phyloP scores from a whole-genome alignment of 1,140 invertebrate genomes.

The Aplysia californica region DNA sequence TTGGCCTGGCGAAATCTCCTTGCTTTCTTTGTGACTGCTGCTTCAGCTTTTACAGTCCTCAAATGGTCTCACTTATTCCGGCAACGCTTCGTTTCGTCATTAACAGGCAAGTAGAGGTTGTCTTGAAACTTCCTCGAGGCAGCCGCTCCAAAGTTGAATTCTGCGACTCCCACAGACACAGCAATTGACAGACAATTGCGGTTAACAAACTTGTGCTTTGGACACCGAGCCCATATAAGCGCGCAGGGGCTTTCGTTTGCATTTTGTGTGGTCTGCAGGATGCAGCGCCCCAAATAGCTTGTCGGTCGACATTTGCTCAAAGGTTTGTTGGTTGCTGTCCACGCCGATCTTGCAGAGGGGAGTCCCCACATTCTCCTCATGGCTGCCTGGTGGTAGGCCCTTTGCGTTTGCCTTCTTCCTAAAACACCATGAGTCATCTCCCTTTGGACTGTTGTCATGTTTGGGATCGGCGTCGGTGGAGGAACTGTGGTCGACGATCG shows the following conservation, averaged over 20 bases:
- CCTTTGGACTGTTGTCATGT: conserved; percentile 10
- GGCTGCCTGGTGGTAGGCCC: background rate
- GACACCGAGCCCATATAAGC: background rate
- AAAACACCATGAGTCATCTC: conserved; percentile 16
- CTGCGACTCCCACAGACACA: too few relatives aligned
- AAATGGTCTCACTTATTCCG: too few relatives aligned
- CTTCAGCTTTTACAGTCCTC: too few relatives aligned
- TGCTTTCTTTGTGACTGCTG: too few relatives aligned
- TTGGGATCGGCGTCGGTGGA: conserved; percentile 6
- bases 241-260: background rate
- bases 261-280: background rate
- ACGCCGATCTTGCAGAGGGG: background rate
- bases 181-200: background rate
- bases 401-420: background rate
- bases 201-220: background rate
- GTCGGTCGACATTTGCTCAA: background rate
- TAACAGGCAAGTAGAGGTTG: too few relatives aligned
- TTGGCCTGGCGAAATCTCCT: too few relatives aligned
- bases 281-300: too few relatives aligned
- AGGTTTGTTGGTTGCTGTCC: background rate
- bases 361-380: background rate
- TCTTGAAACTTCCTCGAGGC: background rate
- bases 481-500: conserved; percentile 4
- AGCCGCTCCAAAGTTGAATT: background rate
- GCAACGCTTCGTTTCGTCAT: too few relatives aligned